These are phyloP conservation scores for Podiceps cristatus DNA, from an alignment of 2,113 vertebrate species.

Conservation along the genomic window DNA sequence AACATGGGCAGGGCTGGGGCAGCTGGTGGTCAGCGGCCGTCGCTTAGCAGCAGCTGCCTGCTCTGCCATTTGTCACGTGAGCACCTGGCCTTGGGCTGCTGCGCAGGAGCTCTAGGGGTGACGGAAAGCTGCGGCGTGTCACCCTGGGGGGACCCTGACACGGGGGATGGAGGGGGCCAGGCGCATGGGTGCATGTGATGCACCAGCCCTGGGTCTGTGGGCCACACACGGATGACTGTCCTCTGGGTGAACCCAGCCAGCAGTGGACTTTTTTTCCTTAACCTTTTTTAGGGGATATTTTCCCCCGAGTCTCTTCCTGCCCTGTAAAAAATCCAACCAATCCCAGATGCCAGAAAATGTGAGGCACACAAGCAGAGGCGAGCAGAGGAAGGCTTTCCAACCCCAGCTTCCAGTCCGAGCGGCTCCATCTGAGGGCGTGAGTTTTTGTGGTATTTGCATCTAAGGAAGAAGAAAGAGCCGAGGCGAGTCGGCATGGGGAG, in stretches of 20 bases:
- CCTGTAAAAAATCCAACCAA: not conserved
- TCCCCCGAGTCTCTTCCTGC: not conserved
- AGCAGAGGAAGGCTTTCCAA: not conserved
- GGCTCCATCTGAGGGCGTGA: not conserved
- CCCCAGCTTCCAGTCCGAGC: not conserved
- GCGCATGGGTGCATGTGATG: accelerated
- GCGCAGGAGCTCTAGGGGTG: not conserved
- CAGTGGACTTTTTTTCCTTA: not conserved
- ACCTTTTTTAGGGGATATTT: not conserved
- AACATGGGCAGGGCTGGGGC: accelerated
- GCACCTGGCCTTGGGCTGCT: not conserved
- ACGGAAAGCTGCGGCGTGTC: not conserved
- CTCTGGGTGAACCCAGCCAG: not conserved
- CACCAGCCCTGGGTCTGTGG: not conserved
- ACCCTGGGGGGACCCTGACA: not conserved
- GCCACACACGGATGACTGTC: accelerated
- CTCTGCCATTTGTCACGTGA: not conserved
- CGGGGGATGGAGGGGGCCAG: accelerated
- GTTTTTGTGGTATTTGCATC: slow-evolving; percentile 5
- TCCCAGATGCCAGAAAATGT: not conserved
- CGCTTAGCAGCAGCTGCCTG: not conserved
- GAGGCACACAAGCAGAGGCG: not conserved
- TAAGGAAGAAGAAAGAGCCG: not conserved
- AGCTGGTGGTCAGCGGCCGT: not conserved
- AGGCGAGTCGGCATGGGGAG: accelerated